Percentiles rank a stretch among this genome's conserved stretches.
Evolutionary conservation across 2,797 vertebrate species (phyloP).

Genomic region (Chelonia mydas): DNA sequence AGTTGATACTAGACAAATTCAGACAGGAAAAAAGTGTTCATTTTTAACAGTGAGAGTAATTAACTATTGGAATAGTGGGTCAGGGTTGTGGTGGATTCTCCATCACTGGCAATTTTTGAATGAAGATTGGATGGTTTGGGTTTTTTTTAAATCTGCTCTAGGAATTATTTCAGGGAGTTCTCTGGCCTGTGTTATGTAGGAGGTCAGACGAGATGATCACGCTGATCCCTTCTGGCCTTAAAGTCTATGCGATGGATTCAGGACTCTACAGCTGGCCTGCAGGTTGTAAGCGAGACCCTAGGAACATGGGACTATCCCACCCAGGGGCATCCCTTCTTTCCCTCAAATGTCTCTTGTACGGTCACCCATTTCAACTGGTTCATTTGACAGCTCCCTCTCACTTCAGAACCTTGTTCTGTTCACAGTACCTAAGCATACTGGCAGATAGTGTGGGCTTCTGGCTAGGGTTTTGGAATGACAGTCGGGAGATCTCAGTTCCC

Average conservation of each 20-base stretch:
- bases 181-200: not conserved
- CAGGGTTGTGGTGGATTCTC: not conserved
- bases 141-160: not conserved
- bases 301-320: not conserved
- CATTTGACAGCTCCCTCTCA: not conserved
- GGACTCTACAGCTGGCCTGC: too few species aligned
- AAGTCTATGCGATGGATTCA: not conserved
- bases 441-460: not conserved
- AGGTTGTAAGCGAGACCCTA: not conserved
- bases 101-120: not conserved
- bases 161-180: not conserved
- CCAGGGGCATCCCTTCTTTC: not conserved
- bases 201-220: not conserved
- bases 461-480: not conserved
- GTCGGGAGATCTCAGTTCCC: not conserved
- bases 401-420: not conserved
- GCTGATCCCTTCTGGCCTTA: not conserved
- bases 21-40: not conserved
- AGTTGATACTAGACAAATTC: not conserved
- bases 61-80: not conserved
- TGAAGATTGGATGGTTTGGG: not conserved
- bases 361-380: accelerated
- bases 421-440: not conserved
- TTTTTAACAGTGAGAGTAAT: not conserved
- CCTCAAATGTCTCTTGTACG: too few species aligned